Conservation (phyloP, 2,888 invertebrate species). For the Petrolisthes manimaculis region DNA sequence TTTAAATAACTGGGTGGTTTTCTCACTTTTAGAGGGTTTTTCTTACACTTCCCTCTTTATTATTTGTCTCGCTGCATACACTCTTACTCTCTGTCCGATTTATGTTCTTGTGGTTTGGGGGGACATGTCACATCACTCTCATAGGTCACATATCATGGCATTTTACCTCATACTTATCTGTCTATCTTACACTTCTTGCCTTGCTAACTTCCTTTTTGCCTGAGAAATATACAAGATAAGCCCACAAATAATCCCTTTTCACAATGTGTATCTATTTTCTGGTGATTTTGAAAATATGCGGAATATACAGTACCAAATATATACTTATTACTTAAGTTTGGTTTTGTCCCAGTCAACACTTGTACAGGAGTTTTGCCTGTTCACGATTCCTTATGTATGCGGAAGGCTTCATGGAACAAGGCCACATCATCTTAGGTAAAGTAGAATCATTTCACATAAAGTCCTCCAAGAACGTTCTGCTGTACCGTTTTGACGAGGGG, state of each 20-base stretch:
- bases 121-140: not conserved
- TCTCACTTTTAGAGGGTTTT: too few species aligned
- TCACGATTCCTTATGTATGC: conserved; percentile 20
- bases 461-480: conserved; percentile 17
- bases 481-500: conserved; percentile 16
- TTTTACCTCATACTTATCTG: too few species aligned
- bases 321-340: conserved; percentile 29
- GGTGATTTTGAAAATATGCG: too few species aligned
- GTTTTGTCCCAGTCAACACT: conserved; percentile 10
- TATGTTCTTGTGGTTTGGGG: not conserved
- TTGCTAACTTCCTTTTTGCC: too few species aligned
- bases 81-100: conserved; percentile 3
- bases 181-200: too few species aligned
- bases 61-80: not conserved
- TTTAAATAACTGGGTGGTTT: too few species aligned
- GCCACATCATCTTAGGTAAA: conserved; percentile 30
- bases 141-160: too few species aligned
- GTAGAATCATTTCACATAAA: conserved; percentile 27
- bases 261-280: too few species aligned
- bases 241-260: too few species aligned
- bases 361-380: conserved; percentile 13
- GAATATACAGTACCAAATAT: too few species aligned
- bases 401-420: conserved; percentile 8
- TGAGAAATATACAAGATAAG: too few species aligned
- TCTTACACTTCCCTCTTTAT: too few species aligned